Evolutionary conservation across 2,888 invertebrate species (phyloP), one percentile per base, ranked within the genome.

Genomic region (Leptinotarsa peninsularis): DNA sequence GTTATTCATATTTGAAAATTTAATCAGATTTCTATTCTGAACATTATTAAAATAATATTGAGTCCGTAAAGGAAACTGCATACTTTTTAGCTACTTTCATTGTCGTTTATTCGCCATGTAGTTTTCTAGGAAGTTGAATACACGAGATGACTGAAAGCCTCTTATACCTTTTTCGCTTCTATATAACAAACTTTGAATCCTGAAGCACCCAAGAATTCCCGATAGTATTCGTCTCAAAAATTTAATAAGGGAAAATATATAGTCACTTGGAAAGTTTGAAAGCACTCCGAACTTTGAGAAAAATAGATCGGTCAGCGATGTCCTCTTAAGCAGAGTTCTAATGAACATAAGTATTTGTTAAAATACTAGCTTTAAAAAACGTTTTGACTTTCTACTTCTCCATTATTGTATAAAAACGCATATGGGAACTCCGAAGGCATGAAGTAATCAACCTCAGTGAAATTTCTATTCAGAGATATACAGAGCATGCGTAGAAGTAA

Each of bases 221-320:
- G n/a, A 56, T 69, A 27, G 70, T 43, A 49, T 49, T 56, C 58
- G 56, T 21, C 70, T 70, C 60, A 58, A 58, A 70, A 58, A 70
- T 70, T 58, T 58, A 58, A 70, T 70, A 60, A 56, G 18, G n/a
- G 58, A n/a, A 33, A 58, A 70, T 70, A 58, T n/a, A 70, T n/a
- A 43, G 43, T 49, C 60, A 58, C 49, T 70, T 43, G 21, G n/a
- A 21, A 70, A 70, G 70, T 70, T 70, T 10, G n/a, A n/a, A 63
- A 33, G 43, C 15, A 63, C 63, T 63, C n/a, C 18, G 0, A 63
- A 63, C 63, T 63, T 43, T 18, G 10, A 33, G 27, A 13, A 21
- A 58, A 58, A 23, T 18, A 4, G 21, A 14, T 27, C 15, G 15
- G 60, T 27, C 60, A 27, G 18, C 18, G 43, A 27, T n/a, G 63